These are phyloP conservation scores for Turritopsis dohrnii DNA, from an alignment of 30 jellyfish, hydroid and myxozoan species.

Conservation along the genomic window DNA sequence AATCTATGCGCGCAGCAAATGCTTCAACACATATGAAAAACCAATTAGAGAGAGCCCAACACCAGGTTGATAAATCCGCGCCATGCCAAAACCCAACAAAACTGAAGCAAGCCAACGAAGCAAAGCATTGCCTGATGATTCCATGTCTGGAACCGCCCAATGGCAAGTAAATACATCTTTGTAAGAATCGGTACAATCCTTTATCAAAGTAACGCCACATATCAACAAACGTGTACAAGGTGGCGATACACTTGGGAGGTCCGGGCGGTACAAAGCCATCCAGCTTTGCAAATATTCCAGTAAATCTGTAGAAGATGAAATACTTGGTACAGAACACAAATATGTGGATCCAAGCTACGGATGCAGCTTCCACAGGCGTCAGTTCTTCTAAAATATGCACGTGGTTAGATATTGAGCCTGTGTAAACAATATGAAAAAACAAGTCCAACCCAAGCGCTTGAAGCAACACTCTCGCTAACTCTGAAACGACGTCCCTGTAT, in stretches of 20 bases:
- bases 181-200: slow-evolving; percentile 69
- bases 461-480: slow-evolving; percentile 31
- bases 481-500: slow-evolving; percentile 25
- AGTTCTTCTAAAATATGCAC: slow-evolving; percentile 38
- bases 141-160: slow-evolving; percentile 81
- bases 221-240: slow-evolving; percentile 60
- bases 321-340: slow-evolving; percentile 66
- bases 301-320: slow-evolving; percentile 74
- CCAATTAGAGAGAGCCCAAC: slow-evolving; percentile 89
- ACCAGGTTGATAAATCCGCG: slow-evolving; percentile 37
- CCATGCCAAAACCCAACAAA: slow-evolving; percentile 97
- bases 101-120: slow-evolving; percentile 67
- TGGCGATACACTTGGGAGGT: slow-evolving; percentile 73
- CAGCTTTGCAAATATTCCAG: slow-evolving; percentile 68
- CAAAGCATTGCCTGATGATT: slow-evolving; percentile 39
- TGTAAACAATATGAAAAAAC: slow-evolving; percentile 51
- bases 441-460: slow-evolving; percentile 50
- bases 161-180: slow-evolving; percentile 66
- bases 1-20: not conserved
- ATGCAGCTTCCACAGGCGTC: slow-evolving; percentile 53
- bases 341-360: slow-evolving; percentile 62
- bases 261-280: slow-evolving; percentile 82
- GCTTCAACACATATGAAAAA: slow-evolving; percentile 53
- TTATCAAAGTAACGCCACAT: slow-evolving; percentile 98
- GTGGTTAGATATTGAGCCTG: slow-evolving; percentile 56